Base-by-base conservation (phyloP, 2,888 invertebrate genomes). In the Drosophila falleni region DNA sequence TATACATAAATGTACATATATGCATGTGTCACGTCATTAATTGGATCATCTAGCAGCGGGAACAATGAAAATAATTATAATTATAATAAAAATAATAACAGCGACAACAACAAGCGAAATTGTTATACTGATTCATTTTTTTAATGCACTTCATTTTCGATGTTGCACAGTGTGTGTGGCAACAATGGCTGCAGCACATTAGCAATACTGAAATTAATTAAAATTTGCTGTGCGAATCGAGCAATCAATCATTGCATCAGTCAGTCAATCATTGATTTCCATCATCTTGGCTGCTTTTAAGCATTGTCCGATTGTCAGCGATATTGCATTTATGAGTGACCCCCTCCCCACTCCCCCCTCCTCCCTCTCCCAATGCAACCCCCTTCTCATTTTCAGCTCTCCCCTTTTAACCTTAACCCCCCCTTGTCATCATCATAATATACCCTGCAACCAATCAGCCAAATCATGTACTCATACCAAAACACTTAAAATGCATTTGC, bases 21-120 rank as follows among this genome's bases (percentile, higher is more conserved):
- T 46, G 35, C 50, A 35, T 55, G 46, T 46, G 37, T 53, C 67
- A 73, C 49, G 79, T 61, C 79, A 82, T 78, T 82, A 82, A 87
- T 82, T 81, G 69, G 87, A 82, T 81, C 81, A 81, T 87, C 85
- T 75, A 74, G 81, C 71, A 66, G 50, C 51, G 59, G 41, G 53
- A 50, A 61, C 51, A 55, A 55, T 55, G 46, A 51, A 53, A 62
- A 66, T 66, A 55, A 74, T 68, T 58, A 63, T 56, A 63, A 62
- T 62, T 37, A 58, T 58, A 42, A 63, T 51, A 50, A 23, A 3
- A 23, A 23, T 23, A 23, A 62, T 44, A 72, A 55, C 44, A 61
- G 16, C 58, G 42, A 39, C 49, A 54, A 44, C 54, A 63, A 23
- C 51, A 47, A 16, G 41, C 16, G 11, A 39, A 37, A 49, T 63